These are phyloP conservation scores for Psix sp. DNA, from an alignment of 1,140 invertebrate genomes.

Conservation along the genomic window DNA sequence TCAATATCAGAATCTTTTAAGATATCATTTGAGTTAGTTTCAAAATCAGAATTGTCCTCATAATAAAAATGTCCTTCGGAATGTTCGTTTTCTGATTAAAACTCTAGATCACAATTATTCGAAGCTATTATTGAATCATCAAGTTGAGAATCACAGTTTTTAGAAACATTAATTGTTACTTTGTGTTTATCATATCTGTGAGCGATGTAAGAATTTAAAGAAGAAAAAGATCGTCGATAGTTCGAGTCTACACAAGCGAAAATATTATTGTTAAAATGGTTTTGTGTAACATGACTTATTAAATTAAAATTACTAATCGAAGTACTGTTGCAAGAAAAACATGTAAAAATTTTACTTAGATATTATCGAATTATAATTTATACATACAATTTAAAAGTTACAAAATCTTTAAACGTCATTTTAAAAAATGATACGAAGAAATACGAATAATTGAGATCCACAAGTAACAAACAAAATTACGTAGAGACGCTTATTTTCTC, in stretches of 20 bases:
- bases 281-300: conserved; percentile 1
- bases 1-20: too few relatives aligned
- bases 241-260: not conserved
- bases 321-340: not conserved
- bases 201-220: not conserved
- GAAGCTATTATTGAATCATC: not conserved
- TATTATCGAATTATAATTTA: too few relatives aligned
- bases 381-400: too few relatives aligned
- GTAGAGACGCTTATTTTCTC: not conserved
- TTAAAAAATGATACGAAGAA: too few relatives aligned
- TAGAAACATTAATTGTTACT: not conserved
- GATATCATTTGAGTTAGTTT: too few relatives aligned
- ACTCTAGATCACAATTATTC: not conserved
- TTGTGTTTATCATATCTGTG: conserved; percentile 3
- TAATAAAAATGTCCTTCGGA: too few relatives aligned
- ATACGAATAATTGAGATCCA: too few relatives aligned
- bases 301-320: not conserved
- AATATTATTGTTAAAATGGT: not conserved
- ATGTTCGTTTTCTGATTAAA: not conserved
- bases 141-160: not conserved
- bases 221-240: not conserved
- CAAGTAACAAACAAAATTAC: too few relatives aligned
- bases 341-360: not conserved
- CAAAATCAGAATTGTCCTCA: too few relatives aligned
- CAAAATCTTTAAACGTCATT: too few relatives aligned